Evolutionary conservation across 2,797 vertebrate genomes (phyloP).

Genomic region (Mallotus villosus): DNA sequence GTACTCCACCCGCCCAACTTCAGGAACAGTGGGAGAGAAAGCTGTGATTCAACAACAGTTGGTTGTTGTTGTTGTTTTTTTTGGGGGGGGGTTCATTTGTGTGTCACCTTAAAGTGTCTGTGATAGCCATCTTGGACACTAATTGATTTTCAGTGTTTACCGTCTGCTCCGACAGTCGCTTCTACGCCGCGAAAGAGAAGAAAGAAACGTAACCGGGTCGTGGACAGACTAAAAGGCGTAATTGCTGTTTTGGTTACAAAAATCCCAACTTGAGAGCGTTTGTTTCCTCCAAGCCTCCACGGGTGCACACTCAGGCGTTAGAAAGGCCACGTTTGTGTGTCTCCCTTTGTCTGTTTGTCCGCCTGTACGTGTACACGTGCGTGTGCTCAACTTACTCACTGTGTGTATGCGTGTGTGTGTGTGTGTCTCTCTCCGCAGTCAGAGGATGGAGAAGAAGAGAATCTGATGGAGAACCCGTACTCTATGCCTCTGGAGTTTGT

Average conservation of each 20-base stretch:
- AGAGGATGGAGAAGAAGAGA: slow-evolving; percentile 87
- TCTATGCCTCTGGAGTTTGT: slow-evolving; percentile 91
- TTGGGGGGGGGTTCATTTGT: slow-evolving; percentile 75
- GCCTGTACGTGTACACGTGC: slow-evolving; percentile 19
- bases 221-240: slow-evolving; percentile 24
- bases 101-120: slow-evolving; percentile 67
- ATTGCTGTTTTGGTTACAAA: slow-evolving; percentile 4
- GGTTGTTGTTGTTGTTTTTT: slow-evolving; percentile 73
- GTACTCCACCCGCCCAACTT: background rate
- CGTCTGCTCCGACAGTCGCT: no score
- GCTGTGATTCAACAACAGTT: slow-evolving; percentile 72
- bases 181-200: no score
- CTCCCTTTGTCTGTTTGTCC: slow-evolving; percentile 15
- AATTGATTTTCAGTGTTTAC: slow-evolving; percentile 76
- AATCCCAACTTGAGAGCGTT: slow-evolving; percentile 18
- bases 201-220: slow-evolving; percentile 30
- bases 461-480: slow-evolving; percentile 77
- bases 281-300: slow-evolving; percentile 5
- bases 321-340: slow-evolving; percentile 27
- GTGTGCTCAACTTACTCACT: slow-evolving; percentile 22
- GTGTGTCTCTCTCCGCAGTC: slow-evolving; percentile 64
- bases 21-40: slow-evolving; percentile 27
- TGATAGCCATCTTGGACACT: slow-evolving; percentile 71
- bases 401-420: slow-evolving; percentile 11
- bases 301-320: background rate